Conservation (phyloP, 2,113 vertebrate genomes). For the Gallinago paraguaiae region DNA sequence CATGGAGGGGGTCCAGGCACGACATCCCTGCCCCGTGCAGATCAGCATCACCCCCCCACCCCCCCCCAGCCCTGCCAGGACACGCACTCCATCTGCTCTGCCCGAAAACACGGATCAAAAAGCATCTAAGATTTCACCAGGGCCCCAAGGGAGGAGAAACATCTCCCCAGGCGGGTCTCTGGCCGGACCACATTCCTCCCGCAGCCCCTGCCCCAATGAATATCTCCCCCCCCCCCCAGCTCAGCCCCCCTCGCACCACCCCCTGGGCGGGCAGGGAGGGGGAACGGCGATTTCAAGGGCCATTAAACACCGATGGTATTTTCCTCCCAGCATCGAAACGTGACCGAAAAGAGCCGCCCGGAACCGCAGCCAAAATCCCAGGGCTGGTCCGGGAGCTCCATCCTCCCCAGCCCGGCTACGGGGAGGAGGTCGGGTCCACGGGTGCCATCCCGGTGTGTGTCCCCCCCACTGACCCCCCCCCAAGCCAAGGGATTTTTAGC, state of each 20-base stretch:
- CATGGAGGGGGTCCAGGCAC: neutral
- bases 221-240: neutral
- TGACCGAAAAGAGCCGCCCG: neutral
- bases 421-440: neutral
- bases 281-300: slow-evolving; percentile 38
- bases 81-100: neutral
- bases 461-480: neutral
- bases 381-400: rapidly evolving
- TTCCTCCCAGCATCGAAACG: neutral
- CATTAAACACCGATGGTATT: slow-evolving; percentile 29
- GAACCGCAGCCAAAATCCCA: neutral
- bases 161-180: neutral
- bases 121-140: neutral
- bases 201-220: neutral
- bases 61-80: neutral
- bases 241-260: neutral
- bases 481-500: neutral
- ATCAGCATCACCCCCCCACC: neutral
- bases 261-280: slow-evolving; percentile 10
- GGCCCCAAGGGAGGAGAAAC: slow-evolving; percentile 1
- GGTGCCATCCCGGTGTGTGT: rapidly evolving
- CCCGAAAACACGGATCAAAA: neutral
- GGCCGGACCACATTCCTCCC: neutral
- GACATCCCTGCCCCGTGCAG: neutral
- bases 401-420: rapidly evolving